Base-by-base conservation (phyloP, 1,140 invertebrate species). In the Cepaea nemoralis region DNA sequence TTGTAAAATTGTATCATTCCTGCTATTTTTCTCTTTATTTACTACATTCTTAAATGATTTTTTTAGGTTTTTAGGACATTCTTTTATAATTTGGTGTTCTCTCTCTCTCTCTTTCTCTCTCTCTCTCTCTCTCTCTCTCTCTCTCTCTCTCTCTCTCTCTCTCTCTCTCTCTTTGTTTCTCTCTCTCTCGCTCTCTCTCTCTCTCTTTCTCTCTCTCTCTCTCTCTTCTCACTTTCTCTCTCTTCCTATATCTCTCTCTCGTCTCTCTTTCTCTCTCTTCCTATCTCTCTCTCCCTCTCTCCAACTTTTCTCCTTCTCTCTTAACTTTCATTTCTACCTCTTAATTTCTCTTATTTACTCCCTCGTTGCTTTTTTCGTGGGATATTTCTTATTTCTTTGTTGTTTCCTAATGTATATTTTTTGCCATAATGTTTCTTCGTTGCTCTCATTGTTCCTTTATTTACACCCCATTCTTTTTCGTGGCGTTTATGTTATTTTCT, bases 111-210 rank as follows among this genome's bases (percentile, higher is more conserved):
- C 55, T 39, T 31, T 67, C 63, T 67, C 37, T 67, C 77, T 67
- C 63, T 78, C 77, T 67, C 59, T 78, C 63, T 66, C 27, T 78
- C 55, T 40, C 33, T 40, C 55, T 78, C 76, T 78, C 55, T 66
- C 33, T 39, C 33, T 14, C 33, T 66, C 55, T 78, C 16, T 78
- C 63, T 42, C n/a, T 78, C 59, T 39, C 55, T 33, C 33, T 67
- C 63, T 78, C 77, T 37, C 39, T 78, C 63, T 66, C 5, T 78
- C 5, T 24, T 27, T 35, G 10, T 67, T 59, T 78, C 76, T 78
- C 37, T 78, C 55, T 14, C 33, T 66, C 63, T 66, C 55, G 66
- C 37, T 8, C 39, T 45, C 33, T 40, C 77, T 66, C 59, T 78
- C 77, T 24, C 59, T 66, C 77, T 78, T 42, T 78, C 14, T 66